Evolutionary conservation across 2,797 vertebrate genomes (phyloP), one percentile per base, ranked within the genome.

Genomic region (Morus bassanus): DNA sequence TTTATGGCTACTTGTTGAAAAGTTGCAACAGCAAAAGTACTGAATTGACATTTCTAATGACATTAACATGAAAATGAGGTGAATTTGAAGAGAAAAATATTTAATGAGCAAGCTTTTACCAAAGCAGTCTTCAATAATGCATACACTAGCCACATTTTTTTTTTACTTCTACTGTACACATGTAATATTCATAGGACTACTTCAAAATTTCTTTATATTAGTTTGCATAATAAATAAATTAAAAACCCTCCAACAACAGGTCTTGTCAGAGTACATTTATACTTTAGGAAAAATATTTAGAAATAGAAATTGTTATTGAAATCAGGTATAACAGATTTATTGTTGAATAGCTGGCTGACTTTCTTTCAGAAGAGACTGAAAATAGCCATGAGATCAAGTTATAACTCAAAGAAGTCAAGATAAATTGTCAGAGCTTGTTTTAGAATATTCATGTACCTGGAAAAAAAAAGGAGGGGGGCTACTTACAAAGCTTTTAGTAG

Each of bases 1-100:
- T 99, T 98, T 98, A 98, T 97, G 67, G 43, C 57, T 97, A 97
- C 77, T 96, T 97, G 91, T 98, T 98, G 96, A 98, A 98, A 98
- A 98, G 98, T 98, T 92, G 73, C 98, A 98, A 97, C 72, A 86
- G 91, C 82, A 95, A 94, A 98, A 97, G 95, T 98, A 98, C 96
- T 94, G 97, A 98, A 98, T 92, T 98, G 96, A 94, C 96, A 96
- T 98, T 98, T 97, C 97, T 97, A 97, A 97, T 96, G 75, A 98
- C 96, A 98, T 98, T 98, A 98, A 98, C 72, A 96, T 96, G 85
- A 97, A 97, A 98, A 98, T 51, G 12, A 98, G 92, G 85, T 94
- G 80, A 96, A 97, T 91, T 91, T 96, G 92, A 97, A 98, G 79
- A 96, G 92, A 96, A 97, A 97, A 96, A 93, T 69, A 96, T 94